phyloP scores from a whole-genome alignment of 2,888 invertebrate species.

The Heteropelma amictum region DNA sequence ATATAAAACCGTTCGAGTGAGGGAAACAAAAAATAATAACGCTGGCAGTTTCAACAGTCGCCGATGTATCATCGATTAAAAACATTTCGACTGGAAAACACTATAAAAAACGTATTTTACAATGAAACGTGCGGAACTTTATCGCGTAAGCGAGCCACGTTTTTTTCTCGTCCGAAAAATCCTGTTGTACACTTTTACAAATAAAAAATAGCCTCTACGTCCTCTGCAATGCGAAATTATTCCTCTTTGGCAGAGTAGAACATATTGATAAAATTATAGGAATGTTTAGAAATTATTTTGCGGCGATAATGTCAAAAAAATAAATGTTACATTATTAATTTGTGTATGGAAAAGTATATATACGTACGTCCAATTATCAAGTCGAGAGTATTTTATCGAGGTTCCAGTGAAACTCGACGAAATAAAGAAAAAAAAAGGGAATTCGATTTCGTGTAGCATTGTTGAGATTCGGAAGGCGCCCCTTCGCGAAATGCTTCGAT shows the following conservation, averaged over 20 bases:
- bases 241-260: too few species aligned
- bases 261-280: too few species aligned
- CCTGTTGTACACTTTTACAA: background rate
- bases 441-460: conserved; percentile 49
- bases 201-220: too few species aligned
- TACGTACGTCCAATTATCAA: too few species aligned
- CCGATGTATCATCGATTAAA: conserved; percentile 25
- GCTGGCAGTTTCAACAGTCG: background rate
- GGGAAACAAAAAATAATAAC: background rate
- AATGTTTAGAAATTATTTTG: too few species aligned
- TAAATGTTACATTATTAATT: too few species aligned
- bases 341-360: too few species aligned
- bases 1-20: conserved; percentile 21
- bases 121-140: too few species aligned
- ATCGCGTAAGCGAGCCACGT: background rate
- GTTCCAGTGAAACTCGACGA: background rate
- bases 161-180: too few species aligned
- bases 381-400: conserved; percentile 27
- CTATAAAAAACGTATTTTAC: background rate
- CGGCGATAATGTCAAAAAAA: too few species aligned
- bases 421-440: conserved; percentile 20
- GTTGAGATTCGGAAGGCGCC: conserved; percentile 32
- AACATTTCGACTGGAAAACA: background rate
- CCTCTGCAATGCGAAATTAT: too few species aligned
- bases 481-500: conserved; percentile 45